phyloP scores from a whole-genome alignment of 2,888 invertebrate genomes.

The Aleiodes alternator region DNA sequence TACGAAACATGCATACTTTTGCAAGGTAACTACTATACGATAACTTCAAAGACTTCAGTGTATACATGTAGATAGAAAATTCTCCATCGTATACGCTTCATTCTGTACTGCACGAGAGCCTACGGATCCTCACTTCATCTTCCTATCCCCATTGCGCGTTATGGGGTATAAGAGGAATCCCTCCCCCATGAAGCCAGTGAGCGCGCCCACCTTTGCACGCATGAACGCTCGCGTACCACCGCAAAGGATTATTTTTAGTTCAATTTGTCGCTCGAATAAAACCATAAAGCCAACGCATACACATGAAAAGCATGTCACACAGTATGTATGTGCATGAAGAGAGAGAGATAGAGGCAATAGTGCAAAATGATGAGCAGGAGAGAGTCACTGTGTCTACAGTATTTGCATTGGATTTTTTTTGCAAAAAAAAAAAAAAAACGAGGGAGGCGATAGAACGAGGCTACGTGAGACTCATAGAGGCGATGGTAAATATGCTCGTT shows the following conservation, averaged over 20 bases:
- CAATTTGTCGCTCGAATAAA: constrained; percentile 72
- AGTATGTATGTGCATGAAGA: neutral
- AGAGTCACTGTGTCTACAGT: neutral
- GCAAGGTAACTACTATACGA: constrained; percentile 38
- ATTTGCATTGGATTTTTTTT: neutral
- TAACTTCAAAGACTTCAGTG: constrained; percentile 43
- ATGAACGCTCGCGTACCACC: constrained; percentile 66
- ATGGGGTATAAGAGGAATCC: constrained; percentile 1
- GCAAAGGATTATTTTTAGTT: constrained; percentile 74
- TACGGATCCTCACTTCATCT: constrained; percentile 2
- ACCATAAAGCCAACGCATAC: constrained; percentile 64
- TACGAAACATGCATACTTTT: constrained; percentile 34
- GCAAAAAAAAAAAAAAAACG: too few relatives aligned
- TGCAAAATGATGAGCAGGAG: neutral
- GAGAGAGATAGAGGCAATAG: constrained; percentile 7
- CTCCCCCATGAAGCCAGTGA: constrained; percentile 45
- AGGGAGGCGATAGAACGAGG: too few relatives aligned
- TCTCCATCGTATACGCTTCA: constrained; percentile 32
- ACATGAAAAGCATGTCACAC: constrained; percentile 11
- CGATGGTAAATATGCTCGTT: too few relatives aligned
- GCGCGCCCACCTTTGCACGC: constrained; percentile 59
- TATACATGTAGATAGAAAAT: constrained; percentile 35
- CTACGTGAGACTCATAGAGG: too few relatives aligned
- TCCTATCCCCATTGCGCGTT: neutral
- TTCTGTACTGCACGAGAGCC: constrained; percentile 13